Base-by-base conservation (phyloP, 2,113 vertebrate genomes). In the Symphodus melops region DNA sequence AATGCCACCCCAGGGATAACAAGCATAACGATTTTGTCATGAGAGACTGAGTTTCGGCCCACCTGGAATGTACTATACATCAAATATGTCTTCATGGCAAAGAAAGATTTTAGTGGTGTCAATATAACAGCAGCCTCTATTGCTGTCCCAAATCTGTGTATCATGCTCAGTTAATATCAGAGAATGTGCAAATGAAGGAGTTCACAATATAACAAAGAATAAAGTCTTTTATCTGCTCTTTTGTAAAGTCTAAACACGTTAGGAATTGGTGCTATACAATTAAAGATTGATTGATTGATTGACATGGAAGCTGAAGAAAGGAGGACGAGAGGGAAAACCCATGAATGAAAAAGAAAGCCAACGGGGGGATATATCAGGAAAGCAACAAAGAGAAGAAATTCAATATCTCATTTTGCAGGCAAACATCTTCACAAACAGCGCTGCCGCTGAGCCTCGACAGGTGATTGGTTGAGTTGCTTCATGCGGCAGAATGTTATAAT, bases 401-500 rank as follows among this genome's bases (percentile, higher is more conserved):
- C 87, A 76, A 91, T 91, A 88, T 79, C 58, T 87, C 65, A 89
- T 91, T 83, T 82, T 73, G 66, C 65, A 72, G 57, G 53, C 86
- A 85, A 82, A 81, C 82, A 81, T 77, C 67, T 13, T 66, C 51
- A 42, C 59, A 79, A 67, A 70, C 54, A 6, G 25, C 3, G 16
- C 8, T 19, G 60, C 21, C 3, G 16, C 8, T 19, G 60, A 56
- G 70, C n/a, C 63, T 63, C n/a, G 1, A 81, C 28, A 61, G 28
- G 33, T 19, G 66, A 67, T 23, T 49, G 1, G 6, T 56, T 55
- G 19, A 33, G 25, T n/a, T 4, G 37, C 58, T 20, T 66, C 74
- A 10, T 61, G 68, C 0, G 21, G 23, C 33, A 60, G 63, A 58
- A 42, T 5, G 13, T 52, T 37, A 55, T 64, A 28, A 41, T 72